Percentiles rank a stretch among this genome's conserved stretches.
Conservation (phyloP, 1,140 invertebrate species). For the Spodoptera frugiperda region DNA sequence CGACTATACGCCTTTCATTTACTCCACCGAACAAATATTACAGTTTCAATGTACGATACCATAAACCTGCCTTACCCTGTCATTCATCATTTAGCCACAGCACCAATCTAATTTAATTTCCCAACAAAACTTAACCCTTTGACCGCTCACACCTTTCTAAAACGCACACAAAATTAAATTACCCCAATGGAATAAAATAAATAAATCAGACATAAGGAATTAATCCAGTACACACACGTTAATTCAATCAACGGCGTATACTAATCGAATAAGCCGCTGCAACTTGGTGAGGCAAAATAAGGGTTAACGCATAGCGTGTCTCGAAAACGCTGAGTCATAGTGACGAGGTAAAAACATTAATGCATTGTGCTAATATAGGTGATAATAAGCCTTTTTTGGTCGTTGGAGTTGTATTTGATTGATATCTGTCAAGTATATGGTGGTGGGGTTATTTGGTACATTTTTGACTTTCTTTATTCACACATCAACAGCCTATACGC, state of each 20-base stretch:
- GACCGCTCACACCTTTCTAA: not conserved
- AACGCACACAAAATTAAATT: constrained; percentile 14
- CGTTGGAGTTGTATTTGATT: not conserved
- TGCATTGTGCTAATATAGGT: constrained; percentile 19
- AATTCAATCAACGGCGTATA: constrained; percentile 80
- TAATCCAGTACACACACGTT: constrained; percentile 77
- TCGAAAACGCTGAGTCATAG: constrained; percentile 56
- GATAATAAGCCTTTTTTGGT: constrained; percentile 27
- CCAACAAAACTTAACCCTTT: constrained; percentile 4
- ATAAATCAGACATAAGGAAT: constrained; percentile 72
- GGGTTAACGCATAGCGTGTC: constrained; percentile 57
- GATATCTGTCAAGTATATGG: not conserved
- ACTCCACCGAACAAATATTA: no score
- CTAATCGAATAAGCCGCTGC: constrained; percentile 83
- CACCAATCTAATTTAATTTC: not conserved
- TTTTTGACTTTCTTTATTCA: no score
- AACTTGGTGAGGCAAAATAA: constrained; percentile 71
- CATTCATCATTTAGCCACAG: no score
- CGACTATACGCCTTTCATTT: no score
- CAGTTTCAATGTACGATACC: no score
- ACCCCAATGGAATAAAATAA: constrained; percentile 54
- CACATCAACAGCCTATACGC: no score
- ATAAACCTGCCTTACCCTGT: no score
- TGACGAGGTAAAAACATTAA: constrained; percentile 8
- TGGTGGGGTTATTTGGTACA: not conserved